These are phyloP conservation scores for Pelobates cultripes DNA, from an alignment of 2,797 vertebrate genomes.

Conservation along the genomic window DNA sequence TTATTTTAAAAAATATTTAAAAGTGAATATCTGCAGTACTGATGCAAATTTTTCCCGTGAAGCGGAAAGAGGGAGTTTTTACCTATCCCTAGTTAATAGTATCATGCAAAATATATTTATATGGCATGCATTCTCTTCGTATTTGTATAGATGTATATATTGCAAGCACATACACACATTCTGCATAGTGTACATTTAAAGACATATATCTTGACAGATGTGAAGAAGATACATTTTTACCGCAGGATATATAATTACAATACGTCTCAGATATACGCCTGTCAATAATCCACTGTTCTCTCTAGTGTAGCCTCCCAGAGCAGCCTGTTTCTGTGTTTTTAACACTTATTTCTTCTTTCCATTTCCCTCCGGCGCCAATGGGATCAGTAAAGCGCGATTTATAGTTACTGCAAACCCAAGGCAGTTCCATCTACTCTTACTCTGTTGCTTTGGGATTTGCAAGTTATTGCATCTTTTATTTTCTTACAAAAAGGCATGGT, in stretches of 20 bases:
- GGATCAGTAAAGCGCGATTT: conserved; percentile 71
- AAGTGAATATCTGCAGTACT: too few relatives aligned
- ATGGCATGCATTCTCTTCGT: too few relatives aligned
- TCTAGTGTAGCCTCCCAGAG: conserved; percentile 31
- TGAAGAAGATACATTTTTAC: conserved; percentile 40
- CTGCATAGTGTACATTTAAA: conserved; percentile 38
- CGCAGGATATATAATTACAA: conserved; percentile 51
- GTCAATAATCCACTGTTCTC: conserved; percentile 46
- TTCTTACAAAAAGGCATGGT: conserved; percentile 63
- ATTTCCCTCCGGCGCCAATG: conserved; percentile 63
- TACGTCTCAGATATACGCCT: conserved; percentile 36
- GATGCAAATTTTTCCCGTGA: too few relatives aligned
- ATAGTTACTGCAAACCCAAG: conserved; percentile 66
- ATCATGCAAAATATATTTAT: too few relatives aligned
- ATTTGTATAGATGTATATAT: too few relatives aligned
- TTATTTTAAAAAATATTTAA: too few relatives aligned
- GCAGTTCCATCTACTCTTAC: conserved; percentile 66
- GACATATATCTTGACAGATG: conserved; percentile 40
- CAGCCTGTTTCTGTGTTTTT: conserved; percentile 59
- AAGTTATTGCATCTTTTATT: conserved; percentile 66
- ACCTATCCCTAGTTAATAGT: too few relatives aligned
- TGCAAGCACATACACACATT: neutral
- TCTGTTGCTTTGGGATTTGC: conserved; percentile 72
- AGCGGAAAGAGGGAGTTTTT: too few relatives aligned
- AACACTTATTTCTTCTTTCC: conserved; percentile 63